Base-by-base conservation (phyloP, 2,797 vertebrate species). In the Moxostoma hubbsi region DNA sequence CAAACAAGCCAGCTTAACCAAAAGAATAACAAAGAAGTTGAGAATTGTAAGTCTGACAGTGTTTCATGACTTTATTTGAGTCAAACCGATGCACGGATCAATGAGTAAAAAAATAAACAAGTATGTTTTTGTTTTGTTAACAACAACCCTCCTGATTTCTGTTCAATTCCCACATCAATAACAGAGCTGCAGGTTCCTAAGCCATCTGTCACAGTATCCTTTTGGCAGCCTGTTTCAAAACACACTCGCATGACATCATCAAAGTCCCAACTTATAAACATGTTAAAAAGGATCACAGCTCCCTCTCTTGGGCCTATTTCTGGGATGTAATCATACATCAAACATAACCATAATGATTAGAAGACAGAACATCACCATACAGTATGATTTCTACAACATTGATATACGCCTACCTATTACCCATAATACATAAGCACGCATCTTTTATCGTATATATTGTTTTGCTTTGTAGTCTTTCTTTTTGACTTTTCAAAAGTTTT, bases 221-320 rank as follows among this genome's bases (percentile, higher is more conserved):
- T 73, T 36, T 73, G 57, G 71, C 71, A 73, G 47, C 46, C 36
- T 45, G 53, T 45, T 24, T 70, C 24, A 70, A 54, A 70, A 71
- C 68, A 55, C 36, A 15, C 67, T 57, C 57, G 50, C 12, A 16
- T 47, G 57, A 13, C 70, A 61, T 50, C 57, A 73, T 61, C 71
- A 61, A 73, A 73, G 71, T 24, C 71, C 57, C 8, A 0, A 11
- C 11, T 36, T 59, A 57, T 13, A 46, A 61, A 73, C 16, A 50
- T 36, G 57, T 61, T 36, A 24, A 61, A 50, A 47, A 50, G 46
- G 12, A 73, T 73, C 53, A 55, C 46, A 71, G 68, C 36, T 8
- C 36, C 11, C 9, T 12, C 53, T 45, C 36, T 7, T 11, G 53
- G 6, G 68, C 6, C 53, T 71, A 71, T 57, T 70, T 70, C 53